Evolutionary conservation across 2,113 vertebrate species (phyloP), one percentile per base, ranked within the genome.

Genomic region (Alexandromys fortis): DNA sequence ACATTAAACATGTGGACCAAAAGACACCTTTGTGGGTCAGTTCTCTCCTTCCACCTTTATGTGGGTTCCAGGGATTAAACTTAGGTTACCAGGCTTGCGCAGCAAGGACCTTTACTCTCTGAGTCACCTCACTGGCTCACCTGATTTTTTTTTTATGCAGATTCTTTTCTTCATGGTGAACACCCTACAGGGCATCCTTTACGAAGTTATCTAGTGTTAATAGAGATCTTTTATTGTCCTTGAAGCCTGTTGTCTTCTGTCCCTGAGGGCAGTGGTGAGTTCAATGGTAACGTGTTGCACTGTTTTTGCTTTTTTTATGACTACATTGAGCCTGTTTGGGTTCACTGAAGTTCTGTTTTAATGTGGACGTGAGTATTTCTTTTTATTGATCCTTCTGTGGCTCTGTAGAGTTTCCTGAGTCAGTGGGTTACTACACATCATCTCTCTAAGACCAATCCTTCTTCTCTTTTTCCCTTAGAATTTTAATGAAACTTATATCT

Each of bases 101-200:
- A 21, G 33, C 77, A 79, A 79, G 17, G 9, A 55, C 49, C 49
- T 52, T 78, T 55, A n/a, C 49, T 55, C 49, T 22, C 21, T n/a
- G 10, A n/a, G 28, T 35, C 52, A 58, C 35, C 35, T 38, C 35
- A 26, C 11, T 38, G 78, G 21, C 35, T 58, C 78, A 38, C 19
- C 78, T 58, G 47, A 35, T 52, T 58, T n/a, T 52, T 58, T 24
- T 83, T 75, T 88, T 55, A 77, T 52, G 49, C 77, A 77, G 45
- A 83, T 92, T 90, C 21, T 68, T 79, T 88, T 73, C 30, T 95
- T 8, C 33, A 67, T n/a, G 45, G 90, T 35, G 33, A 89, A 83
- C 0, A 49, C 28, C 21, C 42, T 90, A 22, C 16, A 90, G 79
- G 91, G 73, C 38, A 24, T 35, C 26, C 22, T 49, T 82, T 38